Percentiles rank a stretch among this genome's conserved stretches.
Evolutionary conservation across 1,140 invertebrate species (phyloP).

Genomic region (Anastatus disparis): DNA sequence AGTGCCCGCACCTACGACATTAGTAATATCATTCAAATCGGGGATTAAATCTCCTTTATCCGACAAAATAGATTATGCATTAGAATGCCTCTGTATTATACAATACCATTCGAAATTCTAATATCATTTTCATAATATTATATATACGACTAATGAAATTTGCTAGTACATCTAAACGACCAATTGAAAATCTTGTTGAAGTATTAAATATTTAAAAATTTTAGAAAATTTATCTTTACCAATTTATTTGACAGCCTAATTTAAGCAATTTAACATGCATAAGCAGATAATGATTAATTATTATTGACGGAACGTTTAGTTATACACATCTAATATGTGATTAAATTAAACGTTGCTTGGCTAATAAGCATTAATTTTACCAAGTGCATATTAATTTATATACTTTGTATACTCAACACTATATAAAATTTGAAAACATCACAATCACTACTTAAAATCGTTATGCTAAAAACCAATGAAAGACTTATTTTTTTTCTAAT

Average conservation of each 20-base stretch:
- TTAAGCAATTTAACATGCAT: conserved; percentile 18
- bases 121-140: too few relatives aligned
- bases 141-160: too few relatives aligned
- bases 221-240: too few relatives aligned
- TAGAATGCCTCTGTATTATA: not conserved
- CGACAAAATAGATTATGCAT: conserved; percentile 25
- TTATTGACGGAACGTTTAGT: not conserved
- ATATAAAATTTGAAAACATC: too few relatives aligned
- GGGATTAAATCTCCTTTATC: conserved; percentile 18
- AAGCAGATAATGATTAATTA: not conserved
- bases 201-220: too few relatives aligned
- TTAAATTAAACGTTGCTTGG: conserved; percentile 13
- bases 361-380: conserved; percentile 6
- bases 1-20: conserved; percentile 45
- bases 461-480: too few relatives aligned
- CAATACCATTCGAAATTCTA: conserved; percentile 15
- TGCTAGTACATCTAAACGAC: too few relatives aligned
- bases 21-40: conserved; percentile 44
- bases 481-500: too few relatives aligned
- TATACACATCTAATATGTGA: conserved; percentile 28
- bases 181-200: too few relatives aligned
- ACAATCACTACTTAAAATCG: too few relatives aligned
- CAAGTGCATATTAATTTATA: not conserved
- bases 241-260: conserved; percentile 11
- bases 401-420: too few relatives aligned